Conservation (phyloP, 2,888 invertebrate genomes). For the Amblyjoppa proteus region DNA sequence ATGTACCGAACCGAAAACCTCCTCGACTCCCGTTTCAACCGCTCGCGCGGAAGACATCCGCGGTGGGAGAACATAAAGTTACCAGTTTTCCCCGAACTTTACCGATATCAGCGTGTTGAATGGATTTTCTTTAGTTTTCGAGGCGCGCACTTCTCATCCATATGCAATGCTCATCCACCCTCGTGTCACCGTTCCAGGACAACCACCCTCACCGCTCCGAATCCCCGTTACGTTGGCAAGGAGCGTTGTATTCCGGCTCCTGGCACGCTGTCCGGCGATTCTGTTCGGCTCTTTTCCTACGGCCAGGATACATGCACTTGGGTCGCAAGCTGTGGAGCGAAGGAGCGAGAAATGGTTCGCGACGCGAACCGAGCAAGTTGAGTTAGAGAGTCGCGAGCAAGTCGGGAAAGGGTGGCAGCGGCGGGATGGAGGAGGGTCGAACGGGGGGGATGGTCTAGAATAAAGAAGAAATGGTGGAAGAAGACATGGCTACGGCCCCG, state of each 20-base stretch:
- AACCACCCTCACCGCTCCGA: conserved; percentile 1
- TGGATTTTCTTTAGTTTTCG: conserved; percentile 6
- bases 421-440: no score
- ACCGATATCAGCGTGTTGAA: neutral
- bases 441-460: conserved; percentile 31
- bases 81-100: neutral
- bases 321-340: conserved; percentile 43
- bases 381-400: conserved; percentile 28
- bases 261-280: conserved; percentile 41
- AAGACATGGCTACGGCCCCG: conserved; percentile 22
- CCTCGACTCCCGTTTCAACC: neutral
- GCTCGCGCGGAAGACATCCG: neutral
- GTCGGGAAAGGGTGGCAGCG: no score
- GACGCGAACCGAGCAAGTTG: conserved; percentile 48
- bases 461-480: conserved; percentile 38
- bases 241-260: conserved; percentile 19
- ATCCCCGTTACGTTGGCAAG: neutral
- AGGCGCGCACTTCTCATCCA: conserved; percentile 32
- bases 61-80: neutral
- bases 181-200: neutral
- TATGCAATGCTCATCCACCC: conserved; percentile 42
- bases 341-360: conserved; percentile 53
- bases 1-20: neutral
- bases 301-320: conserved; percentile 42
- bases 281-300: conserved; percentile 21